These are phyloP conservation scores for Enoplosus armatus DNA, from an alignment of 2,797 vertebrate species.

Conservation along the genomic window DNA sequence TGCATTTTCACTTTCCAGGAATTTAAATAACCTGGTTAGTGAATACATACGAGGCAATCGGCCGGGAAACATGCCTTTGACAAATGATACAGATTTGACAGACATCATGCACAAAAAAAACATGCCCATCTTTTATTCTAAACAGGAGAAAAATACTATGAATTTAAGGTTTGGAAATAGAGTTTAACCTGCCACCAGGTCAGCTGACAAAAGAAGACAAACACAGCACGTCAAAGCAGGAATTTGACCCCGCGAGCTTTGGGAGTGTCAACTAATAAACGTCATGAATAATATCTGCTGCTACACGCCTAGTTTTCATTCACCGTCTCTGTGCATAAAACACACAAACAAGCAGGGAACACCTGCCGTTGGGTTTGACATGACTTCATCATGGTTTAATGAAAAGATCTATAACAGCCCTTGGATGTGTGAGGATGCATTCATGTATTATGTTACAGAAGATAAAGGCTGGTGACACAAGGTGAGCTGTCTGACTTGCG, in stretches of 20 bases:
- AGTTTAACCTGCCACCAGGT: neutral
- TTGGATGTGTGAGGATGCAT: constrained; percentile 61
- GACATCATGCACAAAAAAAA: constrained; percentile 8
- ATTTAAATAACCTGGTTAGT: neutral
- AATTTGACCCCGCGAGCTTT: constrained; percentile 13
- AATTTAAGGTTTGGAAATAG: neutral
- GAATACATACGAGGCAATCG: constrained; percentile 34
- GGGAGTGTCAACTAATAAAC: constrained; percentile 36
- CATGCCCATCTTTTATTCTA: constrained; percentile 1
- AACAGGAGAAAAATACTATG: constrained; percentile 11
- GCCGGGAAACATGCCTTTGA: neutral
- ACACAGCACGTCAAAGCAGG: constrained; percentile 3
- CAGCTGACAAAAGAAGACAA: neutral
- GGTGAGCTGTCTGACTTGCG: constrained; percentile 15
- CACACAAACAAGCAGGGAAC: neutral
- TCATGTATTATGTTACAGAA: constrained; percentile 48
- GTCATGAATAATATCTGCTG: constrained; percentile 31
- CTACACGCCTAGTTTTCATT: constrained; percentile 58
- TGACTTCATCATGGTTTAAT: constrained; percentile 50
- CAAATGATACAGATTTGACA: constrained; percentile 8
- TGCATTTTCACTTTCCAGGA: neutral
- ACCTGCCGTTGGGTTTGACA: constrained; percentile 16
- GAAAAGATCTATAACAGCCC: constrained; percentile 53
- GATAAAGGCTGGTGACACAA: neutral
- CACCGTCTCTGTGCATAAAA: constrained; percentile 47